These are phyloP conservation scores for Ptiloglossa arizonensis DNA, from an alignment of 1,140 invertebrate genomes.

Conservation along the genomic window DNA sequence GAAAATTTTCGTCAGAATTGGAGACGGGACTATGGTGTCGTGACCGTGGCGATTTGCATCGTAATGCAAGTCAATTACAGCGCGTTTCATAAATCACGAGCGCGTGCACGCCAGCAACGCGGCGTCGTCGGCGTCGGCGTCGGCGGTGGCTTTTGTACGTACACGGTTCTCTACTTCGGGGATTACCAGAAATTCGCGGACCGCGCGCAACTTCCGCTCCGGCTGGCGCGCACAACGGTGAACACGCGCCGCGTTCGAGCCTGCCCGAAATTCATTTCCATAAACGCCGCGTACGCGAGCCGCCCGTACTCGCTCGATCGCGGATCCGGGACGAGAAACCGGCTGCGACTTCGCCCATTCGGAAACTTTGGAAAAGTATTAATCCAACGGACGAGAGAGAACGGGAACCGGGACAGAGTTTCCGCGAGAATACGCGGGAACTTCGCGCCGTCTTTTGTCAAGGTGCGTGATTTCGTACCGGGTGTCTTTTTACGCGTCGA, in stretches of 20 bases:
- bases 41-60: conserved; percentile 64
- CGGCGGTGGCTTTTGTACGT: conserved; percentile 30
- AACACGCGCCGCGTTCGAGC: neutral
- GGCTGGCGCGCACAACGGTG: conserved; percentile 41
- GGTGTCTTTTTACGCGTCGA: too few species aligned
- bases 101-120: conserved; percentile 60
- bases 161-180: conserved; percentile 20
- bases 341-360: too few species aligned
- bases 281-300: conserved; percentile 27
- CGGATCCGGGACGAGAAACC: too few species aligned
- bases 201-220: conserved; percentile 38
- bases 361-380: too few species aligned
- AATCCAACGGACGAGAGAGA: too few species aligned
- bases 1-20: conserved; percentile 40
- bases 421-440: too few species aligned
- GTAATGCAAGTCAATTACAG: conserved; percentile 65
- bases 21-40: conserved; percentile 49
- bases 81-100: conserved; percentile 60
- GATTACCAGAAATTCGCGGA: conserved; percentile 57
- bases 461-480: neutral
- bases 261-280: conserved; percentile 34
- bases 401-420: too few species aligned
- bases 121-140: neutral
- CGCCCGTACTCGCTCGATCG: neutral
- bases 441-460: neutral